These are phyloP conservation scores for Drosophila ambigua DNA, from an alignment of 1,140 invertebrate genomes.

Conservation along the genomic window DNA sequence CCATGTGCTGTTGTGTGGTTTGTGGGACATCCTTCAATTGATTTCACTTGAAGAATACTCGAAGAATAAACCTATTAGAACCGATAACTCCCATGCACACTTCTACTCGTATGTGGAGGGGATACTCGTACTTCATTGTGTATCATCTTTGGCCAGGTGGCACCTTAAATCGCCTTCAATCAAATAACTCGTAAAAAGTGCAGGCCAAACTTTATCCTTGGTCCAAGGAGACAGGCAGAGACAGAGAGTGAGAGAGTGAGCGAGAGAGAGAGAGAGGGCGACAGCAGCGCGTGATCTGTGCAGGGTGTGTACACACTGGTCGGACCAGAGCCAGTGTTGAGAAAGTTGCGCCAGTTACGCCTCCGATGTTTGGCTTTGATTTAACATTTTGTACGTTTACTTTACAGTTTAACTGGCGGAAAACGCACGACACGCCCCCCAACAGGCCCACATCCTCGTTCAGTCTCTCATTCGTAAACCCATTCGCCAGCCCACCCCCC, in stretches of 20 bases:
- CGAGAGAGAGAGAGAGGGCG: background rate
- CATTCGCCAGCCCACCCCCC: too few relatives aligned
- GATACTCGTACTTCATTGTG: background rate
- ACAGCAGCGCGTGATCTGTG: too few relatives aligned
- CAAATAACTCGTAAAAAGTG: conserved; percentile 34
- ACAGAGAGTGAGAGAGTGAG: background rate
- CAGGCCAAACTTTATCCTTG: conserved; percentile 32
- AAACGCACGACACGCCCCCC: conserved; percentile 62
- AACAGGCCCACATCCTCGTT: background rate
- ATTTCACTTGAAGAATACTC: too few relatives aligned
- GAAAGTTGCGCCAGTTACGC: conserved; percentile 50
- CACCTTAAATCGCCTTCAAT: conserved; percentile 22
- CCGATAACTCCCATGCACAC: too few relatives aligned
- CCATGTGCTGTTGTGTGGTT: too few relatives aligned
- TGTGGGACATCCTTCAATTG: too few relatives aligned
- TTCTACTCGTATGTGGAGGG: too few relatives aligned
- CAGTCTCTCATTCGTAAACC: background rate
- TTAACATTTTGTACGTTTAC: conserved; percentile 82
- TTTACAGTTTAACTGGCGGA: conserved; percentile 75
- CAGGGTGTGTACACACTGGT: too few relatives aligned
- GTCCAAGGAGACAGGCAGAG: background rate
- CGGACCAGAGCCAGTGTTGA: conserved; percentile 14
- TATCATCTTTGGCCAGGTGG: background rate
- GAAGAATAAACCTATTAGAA: too few relatives aligned
- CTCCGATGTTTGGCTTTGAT: conserved; percentile 81